Evolutionary conservation across 2,797 vertebrate species (phyloP), one percentile per base, ranked within the genome.

Genomic region (Catharus ustulatus): DNA sequence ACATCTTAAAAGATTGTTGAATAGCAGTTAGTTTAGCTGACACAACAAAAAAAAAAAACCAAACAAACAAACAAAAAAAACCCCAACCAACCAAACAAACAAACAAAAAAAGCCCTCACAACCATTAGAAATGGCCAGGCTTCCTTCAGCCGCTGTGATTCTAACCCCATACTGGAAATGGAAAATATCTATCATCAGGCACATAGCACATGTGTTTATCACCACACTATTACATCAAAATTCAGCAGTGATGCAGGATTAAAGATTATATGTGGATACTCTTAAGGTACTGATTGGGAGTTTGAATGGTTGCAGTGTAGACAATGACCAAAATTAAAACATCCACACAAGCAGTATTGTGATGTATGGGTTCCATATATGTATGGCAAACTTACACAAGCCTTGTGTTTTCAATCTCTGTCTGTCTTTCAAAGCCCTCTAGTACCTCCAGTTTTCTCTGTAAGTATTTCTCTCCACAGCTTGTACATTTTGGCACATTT

Each of bases 401-500:
- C 43, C 68, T 76, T 71, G 38, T 79, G 38, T 89, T 92, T 95
- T 93, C 38, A 71, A 2, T 94, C 42, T 90, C 72, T 80, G 12
- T 82, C 36, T 38, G 23, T 78, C 74, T 95, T 88, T 66, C 48
- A 88, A 67, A 91, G 32, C 27, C 29, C n/a, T 79, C 72, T 26
- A 49, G 55, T 73, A 32, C 32, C 45, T 86, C 22, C 46, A 49
- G 64, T 94, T 91, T 93, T 88, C 61, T 82, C 38, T 92, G 67
- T 55, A 79, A 88, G 52, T 87, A 67, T 64, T 84, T 55, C 21
- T 69, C 69, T 87, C 74, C 38, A 19, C 68, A 86, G 71, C 34
- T 79, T 91, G 85, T 81, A 61, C 71, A 29, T 89, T 91, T 95
- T 94, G 91, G 91, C 95, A 96, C 1, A 0, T 87, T 87, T 94